Conservation (phyloP, 2,113 vertebrate genomes). For the Gracilinanus agilis region DNA sequence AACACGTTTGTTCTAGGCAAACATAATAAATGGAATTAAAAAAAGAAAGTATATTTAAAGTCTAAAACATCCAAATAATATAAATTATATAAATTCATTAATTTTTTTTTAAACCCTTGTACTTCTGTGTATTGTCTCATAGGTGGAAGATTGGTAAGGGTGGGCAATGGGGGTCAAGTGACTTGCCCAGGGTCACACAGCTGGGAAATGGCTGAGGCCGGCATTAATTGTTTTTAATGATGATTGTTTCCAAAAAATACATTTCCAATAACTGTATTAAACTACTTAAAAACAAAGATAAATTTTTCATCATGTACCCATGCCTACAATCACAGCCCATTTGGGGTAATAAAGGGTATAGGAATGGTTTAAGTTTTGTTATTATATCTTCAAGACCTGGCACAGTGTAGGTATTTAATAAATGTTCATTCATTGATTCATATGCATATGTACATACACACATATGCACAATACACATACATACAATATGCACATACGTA, state of each 20-base stretch:
- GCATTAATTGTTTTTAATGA: not conserved
- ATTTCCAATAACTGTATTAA: not conserved
- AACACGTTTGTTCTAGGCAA: not conserved
- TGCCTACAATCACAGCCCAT: not conserved
- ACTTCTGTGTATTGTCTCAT: no score
- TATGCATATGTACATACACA: no score
- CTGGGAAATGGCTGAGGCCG: no score
- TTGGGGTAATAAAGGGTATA: not conserved
- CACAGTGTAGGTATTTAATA: not conserved
- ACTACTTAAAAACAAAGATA: not conserved
- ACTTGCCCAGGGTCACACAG: no score
- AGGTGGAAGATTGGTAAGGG: no score
- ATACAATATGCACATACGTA: not conserved
- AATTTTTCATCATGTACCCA: not conserved
- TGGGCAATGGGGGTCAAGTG: no score
- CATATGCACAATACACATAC: no score
- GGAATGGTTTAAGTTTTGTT: not conserved
- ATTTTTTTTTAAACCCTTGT: no score
- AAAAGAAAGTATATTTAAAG: not conserved
- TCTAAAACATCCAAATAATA: not conserved
- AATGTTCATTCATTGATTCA: not conserved
- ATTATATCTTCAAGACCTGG: not conserved
- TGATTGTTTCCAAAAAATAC: not conserved
- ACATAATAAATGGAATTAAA: constrained; percentile 34
- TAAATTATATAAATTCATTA: not conserved